Conservation (phyloP, 2,113 vertebrate species). For the Pyrgilauda ruficollis region DNA sequence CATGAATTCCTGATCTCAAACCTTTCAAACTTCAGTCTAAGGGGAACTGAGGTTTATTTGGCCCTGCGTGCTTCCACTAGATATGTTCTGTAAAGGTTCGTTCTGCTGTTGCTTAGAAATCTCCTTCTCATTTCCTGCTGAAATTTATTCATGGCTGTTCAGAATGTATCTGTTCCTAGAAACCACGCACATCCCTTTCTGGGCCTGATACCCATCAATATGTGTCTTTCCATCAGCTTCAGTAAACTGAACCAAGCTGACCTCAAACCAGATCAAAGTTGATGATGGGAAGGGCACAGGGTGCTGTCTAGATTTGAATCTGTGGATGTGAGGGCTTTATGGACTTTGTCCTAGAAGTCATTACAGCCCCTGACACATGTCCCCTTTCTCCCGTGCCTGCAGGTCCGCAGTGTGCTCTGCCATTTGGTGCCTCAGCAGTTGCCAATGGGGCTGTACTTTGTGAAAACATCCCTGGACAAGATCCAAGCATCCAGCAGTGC, state of each 20-base stretch:
- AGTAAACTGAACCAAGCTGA: background rate
- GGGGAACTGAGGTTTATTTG: background rate
- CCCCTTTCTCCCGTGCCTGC: background rate
- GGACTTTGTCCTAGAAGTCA: background rate
- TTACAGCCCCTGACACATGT: background rate
- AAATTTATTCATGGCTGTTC: background rate
- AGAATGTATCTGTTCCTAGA: background rate
- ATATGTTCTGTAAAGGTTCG: background rate
- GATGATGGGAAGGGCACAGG: background rate
- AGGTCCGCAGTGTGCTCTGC: slow-evolving; percentile 78
- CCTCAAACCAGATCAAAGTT: background rate
- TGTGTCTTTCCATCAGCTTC: background rate
- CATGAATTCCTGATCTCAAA: background rate
- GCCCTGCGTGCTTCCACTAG: background rate
- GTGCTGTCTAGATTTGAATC: background rate
- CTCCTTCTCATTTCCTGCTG: background rate
- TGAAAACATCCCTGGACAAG: background rate
- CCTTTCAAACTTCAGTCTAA: background rate
- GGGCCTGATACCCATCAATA: background rate
- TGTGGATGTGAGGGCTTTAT: background rate
- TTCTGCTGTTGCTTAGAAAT: background rate
- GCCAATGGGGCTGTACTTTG: slow-evolving; percentile 79
- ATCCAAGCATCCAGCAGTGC: slow-evolving; percentile 70
- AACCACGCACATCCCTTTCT: background rate
- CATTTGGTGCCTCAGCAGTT: slow-evolving; percentile 41